Conservation (phyloP, 1,140 invertebrate genomes). For the Leptoteleia sp. region DNA sequence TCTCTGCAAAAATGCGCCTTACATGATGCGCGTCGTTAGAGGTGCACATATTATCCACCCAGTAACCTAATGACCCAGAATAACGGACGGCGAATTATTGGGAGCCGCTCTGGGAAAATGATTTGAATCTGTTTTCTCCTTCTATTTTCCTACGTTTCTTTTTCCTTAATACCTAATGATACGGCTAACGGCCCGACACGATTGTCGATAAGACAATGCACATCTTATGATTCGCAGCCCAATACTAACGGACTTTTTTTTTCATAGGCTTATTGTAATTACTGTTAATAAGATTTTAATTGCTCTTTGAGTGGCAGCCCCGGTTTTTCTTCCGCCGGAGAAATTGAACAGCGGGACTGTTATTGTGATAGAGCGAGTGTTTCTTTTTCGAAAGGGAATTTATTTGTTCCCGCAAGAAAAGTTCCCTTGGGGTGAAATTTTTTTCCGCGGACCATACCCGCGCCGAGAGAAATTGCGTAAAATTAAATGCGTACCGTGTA, state of each 20-base stretch:
- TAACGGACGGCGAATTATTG: constrained; percentile 50
- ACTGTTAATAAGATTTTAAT: constrained; percentile 43
- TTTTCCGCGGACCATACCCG: too few species aligned
- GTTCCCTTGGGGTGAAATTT: too few species aligned
- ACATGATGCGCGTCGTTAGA: constrained; percentile 41
- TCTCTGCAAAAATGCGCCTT: constrained; percentile 29
- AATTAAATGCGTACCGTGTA: too few species aligned
- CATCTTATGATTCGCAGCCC: constrained; percentile 22
- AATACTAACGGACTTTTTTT: constrained; percentile 46
- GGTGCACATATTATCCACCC: constrained; percentile 50
- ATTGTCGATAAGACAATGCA: constrained; percentile 47
- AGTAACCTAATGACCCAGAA: constrained; percentile 66
- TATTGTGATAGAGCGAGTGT: neutral
- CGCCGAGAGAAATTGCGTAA: too few species aligned
- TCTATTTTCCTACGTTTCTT: too few species aligned
- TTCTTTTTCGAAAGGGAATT: neutral
- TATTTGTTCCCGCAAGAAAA: neutral
- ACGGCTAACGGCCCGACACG: constrained; percentile 7
- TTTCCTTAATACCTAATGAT: constrained; percentile 21
- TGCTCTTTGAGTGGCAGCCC: constrained; percentile 14
- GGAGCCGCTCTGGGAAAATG: constrained; percentile 57
- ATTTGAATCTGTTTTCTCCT: constrained; percentile 57
- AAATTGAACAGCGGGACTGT: constrained; percentile 10
- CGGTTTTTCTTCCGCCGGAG: constrained; percentile 22
- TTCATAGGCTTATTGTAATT: constrained; percentile 11